phyloP scores from a whole-genome alignment of 2,888 invertebrate species.

The Netelia inedita region DNA sequence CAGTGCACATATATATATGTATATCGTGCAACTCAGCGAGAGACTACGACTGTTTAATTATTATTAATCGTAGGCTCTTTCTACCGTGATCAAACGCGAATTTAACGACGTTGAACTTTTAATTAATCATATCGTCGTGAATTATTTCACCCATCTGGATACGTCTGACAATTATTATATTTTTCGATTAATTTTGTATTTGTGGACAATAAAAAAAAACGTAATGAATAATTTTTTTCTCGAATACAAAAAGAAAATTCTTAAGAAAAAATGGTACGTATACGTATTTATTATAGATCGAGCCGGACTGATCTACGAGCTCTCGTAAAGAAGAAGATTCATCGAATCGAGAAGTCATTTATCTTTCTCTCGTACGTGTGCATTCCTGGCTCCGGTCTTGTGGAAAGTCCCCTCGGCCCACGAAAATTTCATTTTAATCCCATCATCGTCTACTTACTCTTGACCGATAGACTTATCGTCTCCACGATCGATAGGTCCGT shows the following conservation, averaged over 20 bases:
- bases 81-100: slow-evolving; percentile 32
- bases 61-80: slow-evolving; percentile 63
- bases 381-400: slow-evolving; percentile 46
- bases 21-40: not conserved
- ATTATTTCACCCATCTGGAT: slow-evolving; percentile 42
- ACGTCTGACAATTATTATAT: too few relatives aligned
- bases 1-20: not conserved
- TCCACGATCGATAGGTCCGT: not conserved
- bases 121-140: slow-evolving; percentile 30
- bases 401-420: slow-evolving; percentile 50
- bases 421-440: slow-evolving; percentile 75
- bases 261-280: too few relatives aligned
- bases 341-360: slow-evolving; percentile 59
- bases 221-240: too few relatives aligned
- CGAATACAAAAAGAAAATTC: too few relatives aligned
- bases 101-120: slow-evolving; percentile 37
- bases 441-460: slow-evolving; percentile 74
- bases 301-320: not conserved
- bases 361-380: slow-evolving; percentile 23
- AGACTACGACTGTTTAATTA: slow-evolving; percentile 63
- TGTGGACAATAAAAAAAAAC: too few relatives aligned
- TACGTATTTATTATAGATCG: not conserved
- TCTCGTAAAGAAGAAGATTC: slow-evolving; percentile 23
- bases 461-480: slow-evolving; percentile 28
- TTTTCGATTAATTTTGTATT: too few relatives aligned